Conservation (phyloP, 1,140 invertebrate genomes). For the Sitobion miscanthi region DNA sequence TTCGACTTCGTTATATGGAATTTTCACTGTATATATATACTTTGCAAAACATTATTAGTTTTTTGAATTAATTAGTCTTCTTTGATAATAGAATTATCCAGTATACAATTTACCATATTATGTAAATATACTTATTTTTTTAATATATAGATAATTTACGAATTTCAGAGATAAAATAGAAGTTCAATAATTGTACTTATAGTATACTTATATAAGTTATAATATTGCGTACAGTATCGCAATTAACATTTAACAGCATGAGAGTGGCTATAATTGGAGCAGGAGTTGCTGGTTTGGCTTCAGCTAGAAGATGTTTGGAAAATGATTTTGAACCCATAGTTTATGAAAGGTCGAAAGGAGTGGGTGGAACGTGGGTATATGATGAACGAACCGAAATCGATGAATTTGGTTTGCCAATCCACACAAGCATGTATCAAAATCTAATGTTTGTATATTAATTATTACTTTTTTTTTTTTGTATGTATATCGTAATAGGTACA, state of each 20-base stretch:
- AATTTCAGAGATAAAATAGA: neutral
- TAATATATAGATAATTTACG: neutral
- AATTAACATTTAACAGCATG: slow-evolving; percentile 28
- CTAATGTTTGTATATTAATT: slow-evolving; percentile 58
- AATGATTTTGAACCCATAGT: slow-evolving; percentile 61
- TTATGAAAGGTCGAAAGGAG: slow-evolving; percentile 70
- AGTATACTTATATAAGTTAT: neutral
- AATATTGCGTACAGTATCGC: neutral
- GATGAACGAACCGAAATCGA: slow-evolving; percentile 70
- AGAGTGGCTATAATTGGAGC: slow-evolving; percentile 59
- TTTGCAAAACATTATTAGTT: neutral
- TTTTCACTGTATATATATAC: too few relatives aligned
- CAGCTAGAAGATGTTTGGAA: slow-evolving; percentile 57
- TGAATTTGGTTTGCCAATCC: slow-evolving; percentile 69
- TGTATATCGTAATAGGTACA: neutral
- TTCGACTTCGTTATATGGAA: too few relatives aligned
- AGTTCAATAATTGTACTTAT: neutral
- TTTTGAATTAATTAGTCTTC: neutral
- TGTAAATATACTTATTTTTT: neutral
- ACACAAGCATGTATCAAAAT: slow-evolving; percentile 76
- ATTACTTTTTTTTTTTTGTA: neutral
- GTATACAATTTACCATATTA: neutral
- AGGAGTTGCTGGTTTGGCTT: slow-evolving; percentile 60
- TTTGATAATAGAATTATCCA: neutral
- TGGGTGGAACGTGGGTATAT: slow-evolving; percentile 79